A percentile compares a stretch with the other conserved stretches of the same genome.
These are phyloP conservation scores for Hirudinaria manillensis DNA, from an alignment of 2,888 invertebrate genomes.

Conservation along the genomic window DNA sequence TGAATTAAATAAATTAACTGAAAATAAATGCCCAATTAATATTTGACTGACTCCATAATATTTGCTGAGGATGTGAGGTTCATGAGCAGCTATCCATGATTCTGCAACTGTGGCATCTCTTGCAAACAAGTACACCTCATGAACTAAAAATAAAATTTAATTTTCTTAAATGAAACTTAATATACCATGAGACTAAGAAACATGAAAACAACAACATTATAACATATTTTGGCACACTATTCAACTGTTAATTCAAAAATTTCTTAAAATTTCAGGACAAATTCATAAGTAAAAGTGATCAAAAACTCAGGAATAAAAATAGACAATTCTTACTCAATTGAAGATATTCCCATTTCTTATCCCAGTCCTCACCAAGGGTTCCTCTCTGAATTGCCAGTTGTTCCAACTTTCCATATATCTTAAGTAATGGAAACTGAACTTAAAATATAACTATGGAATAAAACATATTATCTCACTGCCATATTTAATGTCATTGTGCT, in stretches of 20 bases:
- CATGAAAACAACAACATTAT: not conserved
- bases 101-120: conserved; percentile 98
- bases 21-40: not conserved
- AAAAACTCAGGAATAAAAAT: not conserved
- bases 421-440: conserved; percentile 43
- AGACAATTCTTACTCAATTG: conserved; percentile 66
- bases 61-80: conserved; percentile 91
- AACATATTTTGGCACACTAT: not conserved
- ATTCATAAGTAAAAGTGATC: no score
- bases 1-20: not conserved
- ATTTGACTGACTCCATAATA: conserved; percentile 71
- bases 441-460: no score
- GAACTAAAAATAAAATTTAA: conserved; percentile 48
- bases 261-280: no score
- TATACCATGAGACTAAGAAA: not conserved
- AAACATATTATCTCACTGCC: not conserved
- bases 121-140: conserved; percentile 99
- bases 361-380: conserved; percentile 89
- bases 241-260: no score
- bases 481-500: not conserved
- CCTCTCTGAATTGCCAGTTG: conserved; percentile 86
- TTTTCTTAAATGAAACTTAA: not conserved
- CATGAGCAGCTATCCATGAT: conserved; percentile 97
- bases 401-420: conserved; percentile 80
- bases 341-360: conserved; percentile 98